These are phyloP conservation scores for Anoplius nigerrimus DNA, from an alignment of 2,888 invertebrate genomes.

Conservation along the genomic window DNA sequence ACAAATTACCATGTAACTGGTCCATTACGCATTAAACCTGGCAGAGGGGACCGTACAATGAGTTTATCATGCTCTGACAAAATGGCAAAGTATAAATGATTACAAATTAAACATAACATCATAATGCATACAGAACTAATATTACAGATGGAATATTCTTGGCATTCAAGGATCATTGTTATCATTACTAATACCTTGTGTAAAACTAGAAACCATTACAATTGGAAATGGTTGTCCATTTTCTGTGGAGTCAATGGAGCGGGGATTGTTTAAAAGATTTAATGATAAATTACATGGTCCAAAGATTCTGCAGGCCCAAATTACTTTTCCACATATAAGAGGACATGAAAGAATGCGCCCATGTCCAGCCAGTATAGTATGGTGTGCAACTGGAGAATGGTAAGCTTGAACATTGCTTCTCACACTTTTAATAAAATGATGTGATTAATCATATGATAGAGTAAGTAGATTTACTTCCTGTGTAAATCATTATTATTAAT, in stretches of 20 bases:
- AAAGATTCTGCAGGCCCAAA: conserved; percentile 67
- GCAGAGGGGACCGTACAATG: conserved; percentile 90
- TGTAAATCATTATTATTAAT: conserved; percentile 5
- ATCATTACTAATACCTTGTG: conserved; percentile 81
- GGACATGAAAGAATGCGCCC: conserved; percentile 74
- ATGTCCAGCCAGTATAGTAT: conserved; percentile 80
- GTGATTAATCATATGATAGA: background rate
- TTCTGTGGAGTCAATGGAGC: conserved; percentile 78
- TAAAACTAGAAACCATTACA: conserved; percentile 83
- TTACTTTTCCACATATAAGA: conserved; percentile 75
- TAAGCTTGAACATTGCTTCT: conserved; percentile 46
- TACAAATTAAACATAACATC: conserved; percentile 7
- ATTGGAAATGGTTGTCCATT: conserved; percentile 83
- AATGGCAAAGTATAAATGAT: conserved; percentile 78
- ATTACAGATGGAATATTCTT: conserved; percentile 85
- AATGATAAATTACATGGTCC: conserved; percentile 47
- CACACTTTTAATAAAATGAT: background rate
- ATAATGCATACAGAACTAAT: background rate
- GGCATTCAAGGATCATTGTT: conserved; percentile 91
- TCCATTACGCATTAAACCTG: conserved; percentile 90
- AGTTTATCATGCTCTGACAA: conserved; percentile 97
- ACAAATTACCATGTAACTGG: conserved; percentile 82
- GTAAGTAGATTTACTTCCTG: background rate
- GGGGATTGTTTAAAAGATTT: conserved; percentile 76
- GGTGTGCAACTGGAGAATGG: conserved; percentile 76